phyloP scores from a whole-genome alignment of 2,888 invertebrate genomes.

The Acanthococcus lagerstroemiae region DNA sequence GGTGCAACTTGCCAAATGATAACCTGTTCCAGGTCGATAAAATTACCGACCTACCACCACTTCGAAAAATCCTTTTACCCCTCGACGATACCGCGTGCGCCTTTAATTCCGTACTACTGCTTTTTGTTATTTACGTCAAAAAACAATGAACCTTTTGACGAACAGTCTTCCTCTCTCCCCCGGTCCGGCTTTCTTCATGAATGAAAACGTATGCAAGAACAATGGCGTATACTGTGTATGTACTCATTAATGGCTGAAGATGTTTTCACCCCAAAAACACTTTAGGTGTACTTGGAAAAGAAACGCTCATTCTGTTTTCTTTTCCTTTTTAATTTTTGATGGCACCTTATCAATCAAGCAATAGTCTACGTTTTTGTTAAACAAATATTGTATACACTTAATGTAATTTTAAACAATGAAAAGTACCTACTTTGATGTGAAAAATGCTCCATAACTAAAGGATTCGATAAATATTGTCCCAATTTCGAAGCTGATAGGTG shows the following conservation, averaged over 20 bases:
- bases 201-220: conserved; percentile 3
- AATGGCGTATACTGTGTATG: neutral
- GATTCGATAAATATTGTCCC: too few relatives aligned
- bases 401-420: neutral
- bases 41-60: conserved; percentile 21
- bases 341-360: conserved; percentile 23
- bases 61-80: conserved; percentile 16
- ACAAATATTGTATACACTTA: neutral
- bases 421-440: conserved; percentile 3
- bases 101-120: conserved; percentile 5
- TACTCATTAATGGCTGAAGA: conserved; percentile 7
- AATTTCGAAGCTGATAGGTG: too few relatives aligned
- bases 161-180: neutral
- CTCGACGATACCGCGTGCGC: conserved; percentile 6
- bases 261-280: conserved; percentile 1
- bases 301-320: neutral
- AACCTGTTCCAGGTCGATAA: conserved; percentile 12
- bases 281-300: conserved; percentile 4
- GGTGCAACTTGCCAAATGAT: neutral
- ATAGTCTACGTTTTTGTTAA: neutral
- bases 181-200: conserved; percentile 7
- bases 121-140: neutral
- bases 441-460: conserved; percentile 19
- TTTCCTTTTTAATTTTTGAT: conserved; percentile 9
- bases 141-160: conserved; percentile 15